Percentiles rank a stretch among this genome's conserved stretches.
phyloP scores from a whole-genome alignment of 2,113 vertebrate genomes.

The Amphiprion percula region DNA sequence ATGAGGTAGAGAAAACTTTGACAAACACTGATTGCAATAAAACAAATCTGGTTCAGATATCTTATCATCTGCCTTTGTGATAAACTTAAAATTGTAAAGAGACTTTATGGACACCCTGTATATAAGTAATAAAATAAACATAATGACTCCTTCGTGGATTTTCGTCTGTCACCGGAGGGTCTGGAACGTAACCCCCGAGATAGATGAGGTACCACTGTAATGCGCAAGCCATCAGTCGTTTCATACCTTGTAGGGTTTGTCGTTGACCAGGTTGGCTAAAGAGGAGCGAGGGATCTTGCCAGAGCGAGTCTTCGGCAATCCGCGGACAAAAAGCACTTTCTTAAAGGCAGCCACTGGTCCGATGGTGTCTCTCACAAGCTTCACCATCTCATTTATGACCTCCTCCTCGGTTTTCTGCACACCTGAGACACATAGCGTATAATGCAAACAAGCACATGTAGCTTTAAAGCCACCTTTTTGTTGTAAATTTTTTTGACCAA shows the following conservation, averaged over 20 bases:
- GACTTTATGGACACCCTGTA: no score
- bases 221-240: not conserved
- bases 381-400: slow-evolving; percentile 87
- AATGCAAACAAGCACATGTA: not conserved
- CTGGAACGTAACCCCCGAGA: no score
- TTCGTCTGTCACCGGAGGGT: no score
- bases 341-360: slow-evolving; percentile 95
- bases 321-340: slow-evolving; percentile 89
- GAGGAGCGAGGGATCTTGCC: slow-evolving; percentile 95
- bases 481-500: no score
- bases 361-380: slow-evolving; percentile 87
- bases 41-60: no score
- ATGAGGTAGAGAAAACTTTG: no score
- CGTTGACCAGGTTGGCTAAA: slow-evolving; percentile 90
- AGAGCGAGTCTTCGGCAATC: slow-evolving; percentile 94
- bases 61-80: no score
- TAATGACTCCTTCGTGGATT: no score
- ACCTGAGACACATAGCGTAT: slow-evolving; percentile 73
- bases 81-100: no score
- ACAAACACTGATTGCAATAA: no score
- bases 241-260: slow-evolving; percentile 90
- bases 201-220: not conserved
- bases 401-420: slow-evolving; percentile 76
- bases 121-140: no score
- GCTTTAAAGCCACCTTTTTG: not conserved